Evolutionary conservation across 2,797 vertebrate genomes (phyloP).

Genomic region (Sebastes vulpes): DNA sequence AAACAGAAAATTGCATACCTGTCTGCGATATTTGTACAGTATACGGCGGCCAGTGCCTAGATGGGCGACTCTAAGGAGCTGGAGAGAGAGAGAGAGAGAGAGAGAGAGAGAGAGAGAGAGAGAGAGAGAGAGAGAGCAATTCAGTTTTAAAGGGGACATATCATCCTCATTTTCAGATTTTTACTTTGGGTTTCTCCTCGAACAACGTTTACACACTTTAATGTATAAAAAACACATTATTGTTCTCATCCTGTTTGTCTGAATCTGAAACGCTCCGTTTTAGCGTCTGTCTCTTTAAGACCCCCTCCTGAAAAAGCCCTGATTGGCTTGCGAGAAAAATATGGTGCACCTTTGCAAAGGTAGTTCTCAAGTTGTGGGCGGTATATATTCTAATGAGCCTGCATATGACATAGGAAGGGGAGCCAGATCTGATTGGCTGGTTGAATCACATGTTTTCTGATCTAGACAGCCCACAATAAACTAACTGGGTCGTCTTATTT

Average conservation of each 20-base stretch:
- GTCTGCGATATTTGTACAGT: conserved; percentile 94
- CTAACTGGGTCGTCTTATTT: neutral
- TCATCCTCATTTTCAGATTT: neutral
- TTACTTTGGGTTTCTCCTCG: neutral
- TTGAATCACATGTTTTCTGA: neutral
- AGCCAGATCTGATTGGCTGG: neutral
- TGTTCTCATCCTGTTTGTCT: neutral
- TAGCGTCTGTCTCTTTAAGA: too few relatives aligned
- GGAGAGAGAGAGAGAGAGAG: conserved; percentile 30
- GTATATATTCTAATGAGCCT: neutral
- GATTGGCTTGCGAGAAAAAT: too few relatives aligned
- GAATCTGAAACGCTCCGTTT: too few relatives aligned
- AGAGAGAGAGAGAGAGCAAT: neutral
- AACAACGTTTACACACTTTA: neutral
- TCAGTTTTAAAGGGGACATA: neutral
- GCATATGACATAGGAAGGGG: neutral
- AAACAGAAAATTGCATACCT: conserved; percentile 53
- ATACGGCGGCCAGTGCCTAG: conserved; percentile 95
- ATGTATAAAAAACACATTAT: neutral
- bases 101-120: neutral
- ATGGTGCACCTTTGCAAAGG: too few relatives aligned
- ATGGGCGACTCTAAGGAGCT: conserved; percentile 95
- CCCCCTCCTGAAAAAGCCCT: too few relatives aligned
- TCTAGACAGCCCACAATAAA: neutral
- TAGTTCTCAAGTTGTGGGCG: neutral